Conservation (phyloP, 37 sponge, comb jelly and placozoan species). For the Aplysina aerophoba region DNA sequence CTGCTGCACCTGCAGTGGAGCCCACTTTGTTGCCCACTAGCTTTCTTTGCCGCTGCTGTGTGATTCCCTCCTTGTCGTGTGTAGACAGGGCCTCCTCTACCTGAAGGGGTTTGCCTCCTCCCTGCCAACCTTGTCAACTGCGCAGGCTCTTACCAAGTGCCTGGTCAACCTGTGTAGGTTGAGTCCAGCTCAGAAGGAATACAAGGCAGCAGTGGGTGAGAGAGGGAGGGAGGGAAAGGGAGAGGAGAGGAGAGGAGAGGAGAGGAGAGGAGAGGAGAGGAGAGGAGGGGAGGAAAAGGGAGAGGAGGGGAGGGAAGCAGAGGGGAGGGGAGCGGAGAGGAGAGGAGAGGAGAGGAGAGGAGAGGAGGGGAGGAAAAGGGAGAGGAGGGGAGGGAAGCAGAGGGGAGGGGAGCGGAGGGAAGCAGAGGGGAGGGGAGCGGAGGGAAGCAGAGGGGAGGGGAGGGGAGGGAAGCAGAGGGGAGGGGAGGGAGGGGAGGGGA, state of each 20-base stretch:
- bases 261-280: background rate
- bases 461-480: background rate
- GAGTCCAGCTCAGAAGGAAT: background rate
- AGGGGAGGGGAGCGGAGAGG: background rate
- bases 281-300: background rate
- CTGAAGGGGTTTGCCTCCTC: constrained; percentile 17
- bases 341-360: background rate
- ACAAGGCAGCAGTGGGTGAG: background rate
- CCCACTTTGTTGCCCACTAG: no score
- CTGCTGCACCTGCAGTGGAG: no score
- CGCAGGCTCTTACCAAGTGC: constrained; percentile 45
- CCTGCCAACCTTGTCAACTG: constrained; percentile 58
- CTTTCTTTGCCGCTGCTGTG: background rate
- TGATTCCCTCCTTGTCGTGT: background rate
- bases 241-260: background rate
- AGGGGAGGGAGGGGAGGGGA: background rate
- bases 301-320: background rate
- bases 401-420: background rate
- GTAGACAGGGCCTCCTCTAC: background rate
- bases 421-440: no score
- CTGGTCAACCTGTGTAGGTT: constrained; percentile 60
- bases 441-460: background rate
- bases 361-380: background rate
- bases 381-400: background rate
- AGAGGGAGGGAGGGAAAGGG: no score